Evolutionary conservation across 2,888 invertebrate species (phyloP), one percentile per base, ranked within the genome.

Genomic region (Sympetrum striolatum): DNA sequence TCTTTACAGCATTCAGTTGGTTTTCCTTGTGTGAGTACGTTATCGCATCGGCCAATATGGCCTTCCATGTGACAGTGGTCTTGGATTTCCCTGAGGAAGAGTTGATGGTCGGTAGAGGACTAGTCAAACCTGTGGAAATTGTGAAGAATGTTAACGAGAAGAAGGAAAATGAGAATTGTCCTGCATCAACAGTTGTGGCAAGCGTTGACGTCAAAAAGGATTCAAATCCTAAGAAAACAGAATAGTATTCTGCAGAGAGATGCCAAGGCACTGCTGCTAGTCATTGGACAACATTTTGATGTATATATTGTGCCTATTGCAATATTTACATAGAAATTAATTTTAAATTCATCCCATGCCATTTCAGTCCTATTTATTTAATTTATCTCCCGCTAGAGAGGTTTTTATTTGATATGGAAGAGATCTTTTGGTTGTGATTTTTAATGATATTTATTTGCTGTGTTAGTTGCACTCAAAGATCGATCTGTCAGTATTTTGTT

Each of bases 21-120:
- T 98, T 98, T 95, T 98, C 98, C 1, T 95, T 98, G 91, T 98
- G 98, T 94, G 98, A 98, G 94, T 98, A 98, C 94, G 95, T 98
- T 93, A 97, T 98, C 93, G 98, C 98, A 91, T 96, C 97, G 90
- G 96, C 97, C 92, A 98, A 98, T 94, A 98, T 98, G 98, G 97
- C 97, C 91, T 98, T 98, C 94, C 98, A 98, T 93, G 96, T 97
- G 92, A 97, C 98, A 73, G 97, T 98, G 90, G 96, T 98, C 91
- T 95, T 96, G 93, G 98, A 98, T 94, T 97, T 98, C 93, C 97
- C 98, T 22, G 95, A 96, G 82, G 97, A 98, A 93, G 96, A 97
- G 92, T 95, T 98, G 92, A 95, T 97, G 92, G 96, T 98, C 91
- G 96, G 90, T n/a, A 81, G 91, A 22, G 91, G 91, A 64, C 37